A percentile compares a stretch with the other conserved stretches of the same genome.
phyloP scores from a whole-genome alignment of 2,888 invertebrate species.

The Eumacrocentrus americanus region DNA sequence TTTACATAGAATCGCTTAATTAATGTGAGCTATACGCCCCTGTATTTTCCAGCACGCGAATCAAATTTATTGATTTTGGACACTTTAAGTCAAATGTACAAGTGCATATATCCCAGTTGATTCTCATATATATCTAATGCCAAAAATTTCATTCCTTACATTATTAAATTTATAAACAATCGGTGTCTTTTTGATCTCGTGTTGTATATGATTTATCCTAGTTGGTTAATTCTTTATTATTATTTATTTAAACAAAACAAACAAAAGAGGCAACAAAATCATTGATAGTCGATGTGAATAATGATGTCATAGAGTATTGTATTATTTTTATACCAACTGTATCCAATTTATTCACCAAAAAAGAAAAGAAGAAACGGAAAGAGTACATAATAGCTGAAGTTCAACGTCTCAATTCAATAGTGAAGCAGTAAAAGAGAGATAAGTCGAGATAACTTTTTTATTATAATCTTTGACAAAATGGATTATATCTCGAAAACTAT shows the following conservation, averaged over 20 bases:
- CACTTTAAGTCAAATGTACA: neutral
- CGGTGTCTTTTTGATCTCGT: neutral
- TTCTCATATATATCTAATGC: too few species aligned
- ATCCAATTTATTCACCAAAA: slow-evolving; percentile 17
- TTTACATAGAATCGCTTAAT: neutral
- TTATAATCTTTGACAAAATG: too few species aligned
- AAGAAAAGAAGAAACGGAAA: slow-evolving; percentile 12
- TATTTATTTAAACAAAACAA: slow-evolving; percentile 9
- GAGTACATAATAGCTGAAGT: neutral
- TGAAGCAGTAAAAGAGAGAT: too few species aligned
- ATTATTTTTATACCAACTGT: slow-evolving; percentile 38
- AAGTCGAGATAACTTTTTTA: too few species aligned
- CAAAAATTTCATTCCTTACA: too few species aligned
- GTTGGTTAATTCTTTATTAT: too few species aligned
- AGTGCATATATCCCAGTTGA: too few species aligned
- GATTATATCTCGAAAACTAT: too few species aligned
- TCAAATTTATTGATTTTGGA: neutral
- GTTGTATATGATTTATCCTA: neutral
- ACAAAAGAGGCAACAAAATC: neutral
- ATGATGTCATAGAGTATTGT: slow-evolving; percentile 29
- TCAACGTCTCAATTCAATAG: too few species aligned
- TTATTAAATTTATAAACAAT: too few species aligned
- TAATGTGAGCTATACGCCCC: neutral
- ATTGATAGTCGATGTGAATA: slow-evolving; percentile 19
- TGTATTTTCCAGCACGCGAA: neutral